phyloP scores from a whole-genome alignment of 92 coral and sea anemone genomes.

The Phenganax subtilis region DNA sequence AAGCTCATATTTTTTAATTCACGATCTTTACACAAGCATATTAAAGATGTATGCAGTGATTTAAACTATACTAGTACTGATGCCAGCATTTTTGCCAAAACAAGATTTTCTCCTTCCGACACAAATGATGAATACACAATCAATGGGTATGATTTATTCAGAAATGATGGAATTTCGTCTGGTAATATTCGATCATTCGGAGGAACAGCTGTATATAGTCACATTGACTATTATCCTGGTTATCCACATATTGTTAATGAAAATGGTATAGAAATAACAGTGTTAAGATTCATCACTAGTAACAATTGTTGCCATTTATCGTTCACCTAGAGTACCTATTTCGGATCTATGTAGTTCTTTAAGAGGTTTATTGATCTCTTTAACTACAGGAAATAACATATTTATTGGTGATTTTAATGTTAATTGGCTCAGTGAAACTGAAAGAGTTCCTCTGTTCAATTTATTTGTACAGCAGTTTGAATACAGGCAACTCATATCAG shows the following conservation, averaged over 20 bases:
- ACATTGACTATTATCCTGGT: slow-evolving; percentile 24
- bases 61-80: slow-evolving; percentile 32
- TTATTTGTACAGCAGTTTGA: neutral
- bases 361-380: slow-evolving; percentile 4
- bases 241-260: slow-evolving; percentile 30
- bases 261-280: slow-evolving; percentile 34
- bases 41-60: slow-evolving; percentile 35
- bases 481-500: neutral
- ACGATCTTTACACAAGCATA: slow-evolving; percentile 41
- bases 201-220: slow-evolving; percentile 41
- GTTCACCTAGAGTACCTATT: slow-evolving; percentile 1
- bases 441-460: neutral
- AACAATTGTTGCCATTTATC: neutral
- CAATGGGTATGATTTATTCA: slow-evolving; percentile 23
- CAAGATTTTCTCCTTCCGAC: slow-evolving; percentile 2
- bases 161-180: slow-evolving; percentile 14
- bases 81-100: slow-evolving; percentile 37
- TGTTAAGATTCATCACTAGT: neutral
- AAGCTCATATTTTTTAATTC: slow-evolving; percentile 34
- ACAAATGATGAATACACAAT: slow-evolving; percentile 13
- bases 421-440: slow-evolving; percentile 45
- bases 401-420: slow-evolving; percentile 48
- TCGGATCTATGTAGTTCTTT: slow-evolving; percentile 32
- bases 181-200: slow-evolving; percentile 24
- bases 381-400: slow-evolving; percentile 32